Evolutionary conservation across 1,140 invertebrate species (phyloP), one percentile per base, ranked within the genome.

Genomic region (Bombus fervidus): DNA sequence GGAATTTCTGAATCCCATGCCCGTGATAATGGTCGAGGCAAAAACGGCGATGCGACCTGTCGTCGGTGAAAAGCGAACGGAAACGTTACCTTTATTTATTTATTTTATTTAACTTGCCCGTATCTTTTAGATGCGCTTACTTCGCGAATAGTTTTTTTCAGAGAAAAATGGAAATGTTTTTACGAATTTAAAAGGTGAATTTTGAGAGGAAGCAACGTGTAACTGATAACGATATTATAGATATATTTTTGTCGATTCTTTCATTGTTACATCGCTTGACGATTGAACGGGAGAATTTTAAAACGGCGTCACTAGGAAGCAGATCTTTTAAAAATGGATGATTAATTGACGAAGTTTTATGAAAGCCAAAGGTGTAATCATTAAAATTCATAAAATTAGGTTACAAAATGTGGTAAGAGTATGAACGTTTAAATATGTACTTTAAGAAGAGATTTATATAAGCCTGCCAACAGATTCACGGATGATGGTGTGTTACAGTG

Each of bases 1-100:
- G 59, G 64, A 37, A 59, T 76, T 83, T 75, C 78, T 25, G 59
- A 72, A 76, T 86, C 71, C 31, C 53, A 76, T 62, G 25, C 9
- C 13, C 37, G 47, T 41, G 83, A 85, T 80, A 86, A 82, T 86
- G 59, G 72, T 5, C 22, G 10, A 1, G 28, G 39, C 62, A 76
- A 82, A 82, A 82, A 82, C 34, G 18, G 2, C 22, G 74, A 31
- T 72, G 41, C 62, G 43, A 15, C 28, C 43, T 77, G 57, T 77
- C 57, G 34, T 37, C 9, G 57, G 25, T 12, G 12, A 25, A 53
- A 81, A 39, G 8, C 31, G n/a, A 79, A 62, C 34, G 75, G 76
- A 69, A 47, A 62, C n/a, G 34, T 8, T 13, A 62, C 43, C 41
- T 66, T 76, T n/a, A n/a, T 37, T 76, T 37, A 37, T 37, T 39